Base-by-base conservation (phyloP, 2,888 invertebrate species). In the Crematogaster levior region DNA sequence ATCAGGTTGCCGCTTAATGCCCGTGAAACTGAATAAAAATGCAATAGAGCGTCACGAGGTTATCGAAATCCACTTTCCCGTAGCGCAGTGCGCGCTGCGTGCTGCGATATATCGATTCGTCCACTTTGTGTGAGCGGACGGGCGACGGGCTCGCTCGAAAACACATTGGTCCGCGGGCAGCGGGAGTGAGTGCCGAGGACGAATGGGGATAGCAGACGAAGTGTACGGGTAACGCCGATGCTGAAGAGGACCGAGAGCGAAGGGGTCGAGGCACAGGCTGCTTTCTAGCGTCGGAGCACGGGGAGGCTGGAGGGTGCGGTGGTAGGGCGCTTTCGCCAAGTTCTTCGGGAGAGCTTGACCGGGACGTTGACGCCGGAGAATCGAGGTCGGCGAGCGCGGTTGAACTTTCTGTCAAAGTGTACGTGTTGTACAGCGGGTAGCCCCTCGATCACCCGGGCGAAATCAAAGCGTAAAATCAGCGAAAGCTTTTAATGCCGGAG, bases 51-150 rank as follows among this genome's bases (percentile, higher is more conserved):
- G 90, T 90, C 90, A 91, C 90, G 86, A 89, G 89, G 90, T 92
- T 92, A 92, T 92, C 90, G 91, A 91, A 91, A 92, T 91, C 90
- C 91, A 91, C 90, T 92, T 92, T 91, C 66, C 86, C 66, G 81
- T 83, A 88, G 84, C 83, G 89, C 85, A 82, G 65, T 82, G 85
- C 84, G 86, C 85, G 83, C 83, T 80, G 89, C 88, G 86, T 75
- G 84, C 79, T 48, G 87, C 87, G 87, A 89, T 88, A 89, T 89
- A 89, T 88, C 86, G 88, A 89, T 88, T 89, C 77, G 91, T 85
- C 82, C 81, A 88, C 88, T 86, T 84, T 87, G 77, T 87, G 77
- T n/a, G 84, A 85, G 85, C 84, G 84, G 79, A 61, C 61, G 65
- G 65, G 56, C 82, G 75, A 58, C 70, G 85, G n/a, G 70, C 75